These are phyloP conservation scores for Paradisaea rubra DNA, from an alignment of 2,113 vertebrate species.

Conservation along the genomic window DNA sequence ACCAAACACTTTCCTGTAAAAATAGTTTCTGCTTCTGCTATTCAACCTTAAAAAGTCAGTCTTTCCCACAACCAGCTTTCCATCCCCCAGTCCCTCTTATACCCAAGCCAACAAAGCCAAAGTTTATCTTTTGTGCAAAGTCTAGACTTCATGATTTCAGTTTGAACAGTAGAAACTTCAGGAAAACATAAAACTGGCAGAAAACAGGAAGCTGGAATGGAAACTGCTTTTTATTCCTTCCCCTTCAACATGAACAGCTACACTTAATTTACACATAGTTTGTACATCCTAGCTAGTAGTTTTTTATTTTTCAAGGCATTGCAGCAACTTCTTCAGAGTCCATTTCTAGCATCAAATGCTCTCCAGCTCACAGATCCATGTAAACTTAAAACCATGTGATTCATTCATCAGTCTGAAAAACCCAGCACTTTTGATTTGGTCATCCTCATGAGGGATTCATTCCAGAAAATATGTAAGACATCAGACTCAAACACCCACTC, in stretches of 20 bases:
- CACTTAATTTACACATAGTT: background rate
- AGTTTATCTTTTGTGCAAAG: background rate
- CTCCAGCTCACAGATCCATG: background rate
- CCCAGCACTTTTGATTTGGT: fast-evolving
- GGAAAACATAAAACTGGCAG: background rate
- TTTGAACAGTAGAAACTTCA: background rate
- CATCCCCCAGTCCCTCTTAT: background rate
- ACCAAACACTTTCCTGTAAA: background rate
- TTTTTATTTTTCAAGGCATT: background rate
- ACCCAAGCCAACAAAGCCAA: background rate
- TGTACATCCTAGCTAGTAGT: background rate
- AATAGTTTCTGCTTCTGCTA: background rate
- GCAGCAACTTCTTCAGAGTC: background rate
- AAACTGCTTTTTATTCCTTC: background rate
- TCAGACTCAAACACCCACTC: background rate
- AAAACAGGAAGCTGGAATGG: background rate
- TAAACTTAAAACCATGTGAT: background rate
- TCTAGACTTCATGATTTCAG: background rate
- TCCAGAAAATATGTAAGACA: background rate
- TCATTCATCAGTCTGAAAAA: background rate
- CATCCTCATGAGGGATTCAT: background rate
- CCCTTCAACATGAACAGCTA: background rate
- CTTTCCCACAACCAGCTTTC: background rate
- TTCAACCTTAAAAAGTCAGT: background rate
- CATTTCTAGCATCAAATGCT: background rate